These are phyloP conservation scores for Drosophila melanica DNA, from an alignment of 1,140 invertebrate genomes.

Conservation along the genomic window DNA sequence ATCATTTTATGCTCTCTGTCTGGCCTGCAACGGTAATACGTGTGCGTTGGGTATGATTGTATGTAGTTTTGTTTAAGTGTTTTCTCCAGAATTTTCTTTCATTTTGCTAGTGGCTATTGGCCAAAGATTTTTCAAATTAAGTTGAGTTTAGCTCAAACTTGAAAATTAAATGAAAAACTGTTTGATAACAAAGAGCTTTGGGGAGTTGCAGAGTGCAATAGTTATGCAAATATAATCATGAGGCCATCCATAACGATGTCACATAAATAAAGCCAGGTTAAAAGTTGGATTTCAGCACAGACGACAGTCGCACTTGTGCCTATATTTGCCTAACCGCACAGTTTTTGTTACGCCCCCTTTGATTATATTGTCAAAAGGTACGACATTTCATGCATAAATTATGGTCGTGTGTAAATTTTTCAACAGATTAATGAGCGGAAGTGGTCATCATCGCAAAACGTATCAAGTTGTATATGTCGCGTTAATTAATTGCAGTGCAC, in stretches of 20 bases:
- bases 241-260: constrained; percentile 17
- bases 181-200: constrained; percentile 13
- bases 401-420: constrained; percentile 78
- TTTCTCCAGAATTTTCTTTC: constrained; percentile 22
- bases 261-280: constrained; percentile 36
- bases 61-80: constrained; percentile 57
- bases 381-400: constrained; percentile 58
- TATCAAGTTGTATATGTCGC: constrained; percentile 75
- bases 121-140: constrained; percentile 71
- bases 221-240: constrained; percentile 60
- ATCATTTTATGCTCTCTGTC: constrained; percentile 31
- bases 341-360: constrained; percentile 19
- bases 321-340: constrained; percentile 6
- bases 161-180: constrained; percentile 74
- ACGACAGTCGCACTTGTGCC: constrained; percentile 39
- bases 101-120: constrained; percentile 47
- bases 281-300: background rate
- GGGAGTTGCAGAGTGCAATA: constrained; percentile 10
- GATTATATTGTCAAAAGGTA: constrained; percentile 1
- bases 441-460: constrained; percentile 75
- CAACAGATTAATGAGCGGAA: constrained; percentile 83
- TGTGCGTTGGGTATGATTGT: constrained; percentile 1
- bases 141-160: constrained; percentile 71
- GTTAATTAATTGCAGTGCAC: constrained; percentile 54
- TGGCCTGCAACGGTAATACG: constrained; percentile 19